Percentiles rank a stretch among this genome's conserved stretches.
Evolutionary conservation across 2,888 invertebrate genomes (phyloP).

Genomic region (Ectemnius cavifrons): DNA sequence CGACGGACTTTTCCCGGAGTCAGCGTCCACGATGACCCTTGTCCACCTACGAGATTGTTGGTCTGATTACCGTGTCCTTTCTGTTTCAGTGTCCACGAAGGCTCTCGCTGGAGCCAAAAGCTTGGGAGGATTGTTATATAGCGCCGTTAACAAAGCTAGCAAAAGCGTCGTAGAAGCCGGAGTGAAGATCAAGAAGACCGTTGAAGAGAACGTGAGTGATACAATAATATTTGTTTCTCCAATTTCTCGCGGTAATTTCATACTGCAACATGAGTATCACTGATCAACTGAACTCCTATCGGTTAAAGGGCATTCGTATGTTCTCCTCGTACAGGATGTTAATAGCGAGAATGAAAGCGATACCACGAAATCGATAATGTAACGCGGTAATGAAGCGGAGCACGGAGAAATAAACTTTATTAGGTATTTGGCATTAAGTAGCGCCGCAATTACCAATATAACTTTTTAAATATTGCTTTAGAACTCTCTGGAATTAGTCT

Average conservation of each 20-base stretch:
- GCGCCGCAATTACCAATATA: no score
- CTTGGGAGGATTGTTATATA: constrained; percentile 94
- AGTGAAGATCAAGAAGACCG: constrained; percentile 96
- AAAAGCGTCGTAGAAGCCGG: constrained; percentile 94
- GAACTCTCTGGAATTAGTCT: no score
- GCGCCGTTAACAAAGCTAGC: constrained; percentile 97
- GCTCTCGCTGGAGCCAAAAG: constrained; percentile 94
- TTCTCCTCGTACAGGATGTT: no score
- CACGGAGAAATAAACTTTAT: no score
- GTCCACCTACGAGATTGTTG: constrained; percentile 11
- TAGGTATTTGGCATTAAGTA: no score
- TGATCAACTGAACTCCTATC: no score
- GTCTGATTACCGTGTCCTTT: constrained; percentile 20
- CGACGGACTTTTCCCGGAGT: constrained; percentile 10
- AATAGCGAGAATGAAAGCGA: no score
- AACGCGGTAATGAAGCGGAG: no score
- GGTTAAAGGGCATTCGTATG: no score
- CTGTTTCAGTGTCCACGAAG: constrained; percentile 88
- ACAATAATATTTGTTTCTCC: neutral
- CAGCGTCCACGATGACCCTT: neutral
- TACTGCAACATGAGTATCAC: neutral
- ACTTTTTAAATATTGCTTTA: no score
- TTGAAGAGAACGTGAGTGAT: constrained; percentile 93
- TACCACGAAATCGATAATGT: no score
- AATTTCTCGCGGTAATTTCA: constrained; percentile 3